Evolutionary conservation across 1,140 invertebrate species (phyloP).

Genomic region (Drosophila guanche): DNA sequence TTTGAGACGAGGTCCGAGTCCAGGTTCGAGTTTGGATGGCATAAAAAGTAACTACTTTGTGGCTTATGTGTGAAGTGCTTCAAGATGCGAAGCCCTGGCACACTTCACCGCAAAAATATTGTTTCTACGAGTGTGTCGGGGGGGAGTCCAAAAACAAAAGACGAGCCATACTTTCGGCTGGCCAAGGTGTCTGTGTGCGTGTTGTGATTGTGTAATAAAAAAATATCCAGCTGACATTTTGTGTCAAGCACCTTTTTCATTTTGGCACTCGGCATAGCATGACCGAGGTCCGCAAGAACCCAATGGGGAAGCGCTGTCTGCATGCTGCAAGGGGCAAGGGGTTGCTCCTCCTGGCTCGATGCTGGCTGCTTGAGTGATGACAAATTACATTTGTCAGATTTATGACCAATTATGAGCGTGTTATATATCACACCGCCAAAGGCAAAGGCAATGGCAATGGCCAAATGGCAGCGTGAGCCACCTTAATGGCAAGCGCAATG

Average conservation of each 20-base stretch:
- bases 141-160: slow-evolving; percentile 50
- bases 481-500: slow-evolving; percentile 80
- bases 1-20: background rate
- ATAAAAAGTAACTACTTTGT: slow-evolving; percentile 81
- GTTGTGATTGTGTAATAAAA: slow-evolving; percentile 82
- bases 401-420: slow-evolving; percentile 84
- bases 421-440: slow-evolving; percentile 77
- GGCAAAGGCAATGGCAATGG: slow-evolving; percentile 22
- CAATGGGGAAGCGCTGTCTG: too few species aligned
- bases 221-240: slow-evolving; percentile 83
- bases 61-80: slow-evolving; percentile 70
- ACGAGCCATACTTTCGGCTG: slow-evolving; percentile 24
- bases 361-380: slow-evolving; percentile 80
- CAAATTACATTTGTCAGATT: slow-evolving; percentile 84
- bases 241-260: slow-evolving; percentile 83
- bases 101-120: slow-evolving; percentile 23
- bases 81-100: too few species aligned
- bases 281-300: slow-evolving; percentile 41
- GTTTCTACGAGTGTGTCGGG: slow-evolving; percentile 25
- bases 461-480: slow-evolving; percentile 54
- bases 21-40: slow-evolving; percentile 27
- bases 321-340: slow-evolving; percentile 1
- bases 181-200: slow-evolving; percentile 39
- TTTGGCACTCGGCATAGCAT: slow-evolving; percentile 69
- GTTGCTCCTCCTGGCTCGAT: slow-evolving; percentile 32